A percentile compares a stretch with the other conserved stretches of the same genome.
Evolutionary conservation across 2,888 invertebrate genomes (phyloP).

Genomic region (Melinaea menophilus): DNA sequence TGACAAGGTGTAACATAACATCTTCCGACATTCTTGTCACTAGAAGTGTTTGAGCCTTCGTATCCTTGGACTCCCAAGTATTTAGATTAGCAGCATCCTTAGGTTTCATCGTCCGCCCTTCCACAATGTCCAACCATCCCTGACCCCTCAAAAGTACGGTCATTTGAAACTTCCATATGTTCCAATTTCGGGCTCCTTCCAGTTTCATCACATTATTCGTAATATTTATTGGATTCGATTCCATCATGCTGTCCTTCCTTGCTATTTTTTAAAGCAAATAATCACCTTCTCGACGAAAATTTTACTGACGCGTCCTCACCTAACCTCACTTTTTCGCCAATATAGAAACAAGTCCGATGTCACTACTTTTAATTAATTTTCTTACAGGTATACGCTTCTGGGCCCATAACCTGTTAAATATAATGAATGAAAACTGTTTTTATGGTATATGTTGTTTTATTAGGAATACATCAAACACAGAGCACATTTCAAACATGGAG

Average conservation of each 20-base stretch:
- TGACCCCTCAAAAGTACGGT: constrained; percentile 19
- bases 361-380: neutral
- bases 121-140: constrained; percentile 30
- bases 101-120: constrained; percentile 31
- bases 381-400: constrained; percentile 7
- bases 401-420: constrained; percentile 12
- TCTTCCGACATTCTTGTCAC: constrained; percentile 26
- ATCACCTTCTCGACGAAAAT: neutral
- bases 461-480: no score
- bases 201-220: constrained; percentile 27
- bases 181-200: constrained; percentile 37
- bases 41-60: constrained; percentile 16
- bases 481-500: no score
- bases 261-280: constrained; percentile 12
- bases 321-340: constrained; percentile 14
- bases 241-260: constrained; percentile 5
- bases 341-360: neutral
- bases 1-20: constrained; percentile 35
- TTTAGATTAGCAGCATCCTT: constrained; percentile 15
- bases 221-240: neutral
- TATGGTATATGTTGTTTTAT: no score
- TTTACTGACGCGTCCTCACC: constrained; percentile 26
- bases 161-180: constrained; percentile 39
- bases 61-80: constrained; percentile 27
- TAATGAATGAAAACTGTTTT: neutral